These are phyloP conservation scores for Sitodiplosis mosellana DNA, from an alignment of 1,140 invertebrate species.

Conservation along the genomic window DNA sequence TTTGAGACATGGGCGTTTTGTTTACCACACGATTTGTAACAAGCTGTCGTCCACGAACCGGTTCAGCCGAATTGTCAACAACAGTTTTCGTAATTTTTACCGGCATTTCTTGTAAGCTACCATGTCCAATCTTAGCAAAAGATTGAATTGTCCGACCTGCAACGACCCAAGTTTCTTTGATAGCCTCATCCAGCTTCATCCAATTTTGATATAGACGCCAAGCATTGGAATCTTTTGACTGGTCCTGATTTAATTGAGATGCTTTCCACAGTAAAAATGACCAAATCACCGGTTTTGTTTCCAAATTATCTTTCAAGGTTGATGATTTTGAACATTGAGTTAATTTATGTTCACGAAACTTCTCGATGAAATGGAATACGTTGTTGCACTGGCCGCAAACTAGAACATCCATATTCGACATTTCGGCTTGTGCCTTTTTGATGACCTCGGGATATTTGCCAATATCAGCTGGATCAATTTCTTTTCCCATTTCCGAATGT, in stretches of 20 bases:
- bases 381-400: constrained; percentile 63
- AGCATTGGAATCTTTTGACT: constrained; percentile 32
- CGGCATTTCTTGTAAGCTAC: constrained; percentile 23
- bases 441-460: constrained; percentile 42
- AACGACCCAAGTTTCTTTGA: constrained; percentile 53
- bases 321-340: constrained; percentile 34
- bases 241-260: constrained; percentile 29
- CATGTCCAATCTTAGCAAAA: constrained; percentile 27
- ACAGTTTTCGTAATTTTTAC: constrained; percentile 25
- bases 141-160: constrained; percentile 56
- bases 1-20: too few relatives aligned
- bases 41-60: not conserved
- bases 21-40: too few relatives aligned
- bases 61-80: constrained; percentile 14
- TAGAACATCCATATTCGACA: constrained; percentile 51
- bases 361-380: constrained; percentile 59
- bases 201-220: constrained; percentile 67
- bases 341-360: constrained; percentile 50
- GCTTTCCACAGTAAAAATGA: constrained; percentile 65
- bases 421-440: constrained; percentile 52
- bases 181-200: constrained; percentile 52
- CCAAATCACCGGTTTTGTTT: constrained; percentile 64
- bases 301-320: constrained; percentile 36
- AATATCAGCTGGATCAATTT: constrained; percentile 40
- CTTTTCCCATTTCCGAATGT: not conserved